Percentiles rank a stretch among this genome's conserved stretches.
These are phyloP conservation scores for Stictonetta naevosa DNA, from an alignment of 2,113 vertebrate species.

Conservation along the genomic window DNA sequence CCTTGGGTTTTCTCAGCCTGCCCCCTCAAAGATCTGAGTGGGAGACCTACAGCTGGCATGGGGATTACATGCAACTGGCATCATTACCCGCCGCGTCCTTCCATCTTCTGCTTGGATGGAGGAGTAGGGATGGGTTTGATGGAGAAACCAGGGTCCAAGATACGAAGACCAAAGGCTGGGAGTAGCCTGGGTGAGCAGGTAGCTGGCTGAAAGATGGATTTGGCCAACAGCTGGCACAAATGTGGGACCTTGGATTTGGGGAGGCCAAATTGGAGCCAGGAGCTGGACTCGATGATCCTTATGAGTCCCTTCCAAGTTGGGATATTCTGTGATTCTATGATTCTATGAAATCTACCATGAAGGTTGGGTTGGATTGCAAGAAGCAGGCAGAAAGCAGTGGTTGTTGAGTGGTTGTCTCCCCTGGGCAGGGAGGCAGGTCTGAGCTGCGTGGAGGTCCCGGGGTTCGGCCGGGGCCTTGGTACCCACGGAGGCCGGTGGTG, in stretches of 20 bases:
- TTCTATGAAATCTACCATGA: not conserved
- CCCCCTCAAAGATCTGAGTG: not conserved
- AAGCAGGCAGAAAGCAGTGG: not conserved
- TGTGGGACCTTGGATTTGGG: fast-evolving
- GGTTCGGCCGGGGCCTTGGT: slow-evolving; percentile 78
- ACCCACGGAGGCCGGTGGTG: slow-evolving; percentile 67
- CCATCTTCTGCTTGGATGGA: not conserved
- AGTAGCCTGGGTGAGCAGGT: not conserved
- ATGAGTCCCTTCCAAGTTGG: too few relatives aligned
- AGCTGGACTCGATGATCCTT: too few relatives aligned
- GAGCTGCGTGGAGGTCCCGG: slow-evolving; percentile 74
- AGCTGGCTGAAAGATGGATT: not conserved
- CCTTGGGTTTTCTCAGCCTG: not conserved
- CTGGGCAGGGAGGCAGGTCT: slow-evolving; percentile 71
- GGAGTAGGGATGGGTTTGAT: not conserved
- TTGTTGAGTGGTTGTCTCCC: not conserved
- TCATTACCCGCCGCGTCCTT: fast-evolving
- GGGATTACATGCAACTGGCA: not conserved
- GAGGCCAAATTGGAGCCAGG: not conserved
- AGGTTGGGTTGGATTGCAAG: not conserved
- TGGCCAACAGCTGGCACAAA: not conserved
- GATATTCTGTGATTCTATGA: too few relatives aligned
- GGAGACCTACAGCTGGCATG: fast-evolving
- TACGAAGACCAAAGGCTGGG: not conserved
- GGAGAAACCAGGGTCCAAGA: not conserved